Conservation (phyloP, 2,888 invertebrate genomes). For the Trissoscelio sp. region DNA sequence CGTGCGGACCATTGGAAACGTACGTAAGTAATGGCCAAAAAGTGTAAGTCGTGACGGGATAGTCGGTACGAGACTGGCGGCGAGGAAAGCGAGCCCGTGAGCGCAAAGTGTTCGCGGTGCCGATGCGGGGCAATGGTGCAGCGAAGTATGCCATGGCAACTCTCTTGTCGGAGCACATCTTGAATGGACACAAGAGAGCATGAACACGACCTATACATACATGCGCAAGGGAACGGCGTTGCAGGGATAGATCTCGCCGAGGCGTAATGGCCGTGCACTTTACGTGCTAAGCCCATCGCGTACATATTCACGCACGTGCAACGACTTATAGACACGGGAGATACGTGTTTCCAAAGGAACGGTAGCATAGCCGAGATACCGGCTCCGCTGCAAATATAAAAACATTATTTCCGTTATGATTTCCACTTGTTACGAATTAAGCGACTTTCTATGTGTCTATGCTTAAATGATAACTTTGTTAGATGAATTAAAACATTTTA, state of each 20-base stretch:
- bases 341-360: conserved; percentile 22
- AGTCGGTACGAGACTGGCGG: background rate
- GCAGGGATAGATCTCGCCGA: conserved; percentile 14
- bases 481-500: too few species aligned
- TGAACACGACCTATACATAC: conserved; percentile 7
- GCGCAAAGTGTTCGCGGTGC: conserved; percentile 9
- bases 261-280: conserved; percentile 46
- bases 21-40: background rate
- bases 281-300: conserved; percentile 26
- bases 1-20: too few species aligned
- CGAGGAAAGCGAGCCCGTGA: conserved; percentile 37
- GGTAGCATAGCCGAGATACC: conserved; percentile 18
- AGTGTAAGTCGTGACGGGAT: background rate
- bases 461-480: conserved; percentile 6
- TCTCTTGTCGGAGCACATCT: conserved; percentile 56
- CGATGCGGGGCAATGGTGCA: conserved; percentile 61
- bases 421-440: conserved; percentile 36
- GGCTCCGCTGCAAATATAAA: background rate
- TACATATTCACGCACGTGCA: conserved; percentile 46
- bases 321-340: conserved; percentile 3
- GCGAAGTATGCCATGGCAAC: conserved; percentile 63
- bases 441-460: conserved; percentile 31
- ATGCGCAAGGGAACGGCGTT: conserved; percentile 14
- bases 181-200: conserved; percentile 49
- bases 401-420: conserved; percentile 49